Evolutionary conservation across 2,113 vertebrate species (phyloP), one percentile per base, ranked within the genome.

Genomic region (Carettochelys insculpta): DNA sequence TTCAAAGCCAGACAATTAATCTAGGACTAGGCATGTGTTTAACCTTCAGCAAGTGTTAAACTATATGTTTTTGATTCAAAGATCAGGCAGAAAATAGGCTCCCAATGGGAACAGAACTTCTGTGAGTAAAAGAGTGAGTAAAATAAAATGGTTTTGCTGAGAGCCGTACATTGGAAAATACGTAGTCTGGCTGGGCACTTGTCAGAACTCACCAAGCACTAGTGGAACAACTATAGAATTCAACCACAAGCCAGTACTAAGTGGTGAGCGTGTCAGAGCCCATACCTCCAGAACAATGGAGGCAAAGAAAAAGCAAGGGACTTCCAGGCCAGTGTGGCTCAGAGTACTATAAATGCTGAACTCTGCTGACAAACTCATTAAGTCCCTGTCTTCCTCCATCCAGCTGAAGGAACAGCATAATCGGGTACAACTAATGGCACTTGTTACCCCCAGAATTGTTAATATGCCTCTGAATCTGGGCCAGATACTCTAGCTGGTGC

Each of bases 1-100:
- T 61, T 71, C 82, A 82, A 77, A 76, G 84, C 80, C 80, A 92
- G 50, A 89, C 77, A 89, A 83, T 84, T 79, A 58, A 58, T 58
- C 84, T 34, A 17, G 78, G 84, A 89, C 91, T 48, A 77, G 0
- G 0, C 58, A 50, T 25, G 82, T 47, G 75, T 88, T 89, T 85
- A 87, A 89, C 75, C 90, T 68, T 47, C 81, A 75, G 27, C 1
- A 3, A 90, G 41, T 71, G 43, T 51, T 92, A 81, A 47, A 90
- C 88, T 80, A 81, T 0, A 54, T 58, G 34, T 34, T 85, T 94
- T 88, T 90, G 73, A 92, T 90, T 6, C 87, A 91, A 94, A 45
- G 80, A 79, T 77, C 54, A 79, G 11, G 11, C 29, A 58, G 27
- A 58, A 58, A 13, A 58, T 29, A 58, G 29, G 31, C 29, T 58